Evolutionary conservation across 64 coral and sea anemone species (phyloP), one percentile per base, ranked within the genome.

Genomic region (Anthopleura sola): DNA sequence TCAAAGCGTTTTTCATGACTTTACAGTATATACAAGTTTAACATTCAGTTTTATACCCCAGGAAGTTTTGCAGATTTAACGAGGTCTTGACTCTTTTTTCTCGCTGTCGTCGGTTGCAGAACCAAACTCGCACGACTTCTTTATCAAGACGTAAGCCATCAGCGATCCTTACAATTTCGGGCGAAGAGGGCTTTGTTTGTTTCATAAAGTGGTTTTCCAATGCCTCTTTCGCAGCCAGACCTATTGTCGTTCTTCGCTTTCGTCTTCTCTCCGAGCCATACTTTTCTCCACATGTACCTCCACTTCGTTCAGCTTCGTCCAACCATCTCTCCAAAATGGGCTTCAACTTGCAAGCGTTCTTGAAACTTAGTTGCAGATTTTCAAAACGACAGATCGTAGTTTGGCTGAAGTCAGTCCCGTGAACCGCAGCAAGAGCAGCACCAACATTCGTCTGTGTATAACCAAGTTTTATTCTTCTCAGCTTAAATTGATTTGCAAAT

Each of bases 301-400:
- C 93, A 68, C 84, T 76, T 6, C 92, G 82, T 53, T 99, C 97
- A 9, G 97, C 97, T 56, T 99, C 97, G 17, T 94, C 97, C 66
- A 99, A 66, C 97, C 97, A 99, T 11, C 97, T 90, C 32, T 84
- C 62, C 16, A 99, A 68, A 87, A 99, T 99, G 60, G 97, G 97
- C 64, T 99, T 99, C 87, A 99, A 46, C 31, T 99, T 99, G 40
- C 93, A 99, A 13, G 97, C 97, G 53, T 99, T 99, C 77, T 99
- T 99, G 29, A 99, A 94, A 60, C 97, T 99, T n/a, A 99, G 55
- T 54, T 99, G 97, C 8, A 99, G 82, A 84, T 99, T 99, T 78
- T 99, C 97, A 79, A 99, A 99, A 26, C 97, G 92, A 36, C 97
- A 99, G 56, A 99, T 99, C 2, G 97, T 99, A 33, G 97, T 99